Conservation (phyloP, 2,888 invertebrate genomes). For the Sepiola atlantica region DNA sequence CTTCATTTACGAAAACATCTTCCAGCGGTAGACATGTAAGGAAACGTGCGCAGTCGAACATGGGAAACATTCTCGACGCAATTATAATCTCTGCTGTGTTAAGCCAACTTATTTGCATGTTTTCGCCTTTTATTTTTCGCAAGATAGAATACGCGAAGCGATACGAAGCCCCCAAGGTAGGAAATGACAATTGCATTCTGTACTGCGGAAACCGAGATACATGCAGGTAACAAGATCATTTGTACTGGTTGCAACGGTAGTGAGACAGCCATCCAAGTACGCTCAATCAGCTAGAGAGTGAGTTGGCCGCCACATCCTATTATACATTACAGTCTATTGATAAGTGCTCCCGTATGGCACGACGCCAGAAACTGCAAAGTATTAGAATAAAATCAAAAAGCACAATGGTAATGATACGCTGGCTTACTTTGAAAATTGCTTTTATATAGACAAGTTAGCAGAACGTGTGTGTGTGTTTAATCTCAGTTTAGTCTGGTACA, state of each 20-base stretch:
- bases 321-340: neutral
- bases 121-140: neutral
- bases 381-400: too few species aligned
- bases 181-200: neutral
- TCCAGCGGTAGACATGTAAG: neutral
- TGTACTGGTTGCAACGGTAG: neutral
- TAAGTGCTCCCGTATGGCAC: too few species aligned
- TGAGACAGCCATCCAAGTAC: neutral
- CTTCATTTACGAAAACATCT: neutral
- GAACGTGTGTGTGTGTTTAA: neutral
- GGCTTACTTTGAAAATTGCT: too few species aligned
- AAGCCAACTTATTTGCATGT: neutral
- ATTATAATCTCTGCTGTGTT: neutral
- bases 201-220: neutral
- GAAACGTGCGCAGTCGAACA: neutral
- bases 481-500: neutral
- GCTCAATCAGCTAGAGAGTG: neutral
- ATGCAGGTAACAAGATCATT: neutral
- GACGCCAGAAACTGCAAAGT: too few species aligned
- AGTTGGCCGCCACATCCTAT: neutral
- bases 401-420: too few species aligned
- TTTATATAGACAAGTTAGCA: neutral
- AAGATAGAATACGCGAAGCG: neutral
- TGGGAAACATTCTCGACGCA: neutral
- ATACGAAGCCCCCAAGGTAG: neutral